phyloP scores from a whole-genome alignment of 2,113 vertebrate species.

The Colistium nudipinnis region DNA sequence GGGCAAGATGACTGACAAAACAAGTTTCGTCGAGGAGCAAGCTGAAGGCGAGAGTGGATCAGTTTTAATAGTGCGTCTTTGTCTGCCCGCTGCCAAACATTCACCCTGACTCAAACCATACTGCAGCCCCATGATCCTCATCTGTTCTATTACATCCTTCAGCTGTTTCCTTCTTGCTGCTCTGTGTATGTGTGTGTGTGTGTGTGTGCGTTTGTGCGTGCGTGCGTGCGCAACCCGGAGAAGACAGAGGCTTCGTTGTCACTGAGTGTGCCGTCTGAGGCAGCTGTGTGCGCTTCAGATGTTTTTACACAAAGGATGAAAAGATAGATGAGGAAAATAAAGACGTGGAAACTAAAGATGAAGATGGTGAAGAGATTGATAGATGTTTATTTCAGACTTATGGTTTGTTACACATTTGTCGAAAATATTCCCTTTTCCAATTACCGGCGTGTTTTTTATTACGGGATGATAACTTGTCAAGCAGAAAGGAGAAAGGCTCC shows the following conservation, averaged over 20 bases:
- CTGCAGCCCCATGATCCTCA: constrained; percentile 83
- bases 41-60: constrained; percentile 54
- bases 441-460: not conserved
- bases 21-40: constrained; percentile 34
- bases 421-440: not conserved
- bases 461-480: not conserved
- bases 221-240: constrained; percentile 41
- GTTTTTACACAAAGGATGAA: constrained; percentile 68
- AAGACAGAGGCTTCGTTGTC: constrained; percentile 73
- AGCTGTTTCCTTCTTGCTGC: constrained; percentile 75
- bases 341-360: constrained; percentile 8
- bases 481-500: not conserved
- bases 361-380: constrained; percentile 7
- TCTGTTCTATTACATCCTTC: constrained; percentile 79
- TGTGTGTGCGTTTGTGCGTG: constrained; percentile 46
- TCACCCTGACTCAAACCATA: constrained; percentile 71
- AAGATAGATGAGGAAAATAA: constrained; percentile 50
- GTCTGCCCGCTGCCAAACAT: constrained; percentile 71
- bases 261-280: constrained; percentile 29
- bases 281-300: constrained; percentile 72
- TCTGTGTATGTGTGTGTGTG: constrained; percentile 29
- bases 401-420: not conserved
- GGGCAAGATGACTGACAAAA: constrained; percentile 60
- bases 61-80: constrained; percentile 68
- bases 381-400: constrained; percentile 10